Conservation (phyloP, 2,888 invertebrate genomes). For the Fragum fragum region DNA sequence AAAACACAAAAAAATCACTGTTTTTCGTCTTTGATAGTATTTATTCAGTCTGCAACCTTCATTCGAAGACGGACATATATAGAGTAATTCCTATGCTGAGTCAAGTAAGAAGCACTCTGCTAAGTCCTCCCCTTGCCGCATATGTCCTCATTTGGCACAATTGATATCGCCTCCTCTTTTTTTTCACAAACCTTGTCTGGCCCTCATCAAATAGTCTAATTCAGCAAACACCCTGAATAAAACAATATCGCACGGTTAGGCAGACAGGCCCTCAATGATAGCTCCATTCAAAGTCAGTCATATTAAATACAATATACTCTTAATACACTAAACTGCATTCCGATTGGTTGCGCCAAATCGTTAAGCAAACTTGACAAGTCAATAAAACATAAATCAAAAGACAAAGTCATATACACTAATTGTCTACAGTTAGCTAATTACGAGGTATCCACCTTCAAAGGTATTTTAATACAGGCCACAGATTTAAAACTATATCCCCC, state of each 20-base stretch:
- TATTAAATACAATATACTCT: neutral
- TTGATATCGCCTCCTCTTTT: neutral
- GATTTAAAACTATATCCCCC: slow-evolving; percentile 17
- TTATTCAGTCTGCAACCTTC: neutral
- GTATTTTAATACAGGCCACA: slow-evolving; percentile 10
- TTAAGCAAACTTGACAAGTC: neutral
- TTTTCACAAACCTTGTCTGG: neutral
- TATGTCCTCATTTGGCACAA: neutral
- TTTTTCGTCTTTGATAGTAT: neutral
- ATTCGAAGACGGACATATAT: neutral
- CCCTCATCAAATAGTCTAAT: neutral
- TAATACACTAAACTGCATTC: slow-evolving; percentile 9
- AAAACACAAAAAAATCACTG: neutral
- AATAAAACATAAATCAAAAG: slow-evolving; percentile 4
- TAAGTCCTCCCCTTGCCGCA: neutral
- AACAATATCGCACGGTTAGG: neutral
- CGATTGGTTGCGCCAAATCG: slow-evolving; percentile 1
- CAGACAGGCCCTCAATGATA: slow-evolving; percentile 3
- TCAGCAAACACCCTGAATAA: neutral
- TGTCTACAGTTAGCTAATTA: neutral
- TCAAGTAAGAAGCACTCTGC: neutral
- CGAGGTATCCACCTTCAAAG: slow-evolving; percentile 4
- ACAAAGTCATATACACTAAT: slow-evolving; percentile 7
- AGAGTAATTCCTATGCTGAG: neutral
- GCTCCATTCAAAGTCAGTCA: slow-evolving; percentile 17